Evolutionary conservation across 2,888 invertebrate genomes (phyloP).

Genomic region (Congeria kusceri): DNA sequence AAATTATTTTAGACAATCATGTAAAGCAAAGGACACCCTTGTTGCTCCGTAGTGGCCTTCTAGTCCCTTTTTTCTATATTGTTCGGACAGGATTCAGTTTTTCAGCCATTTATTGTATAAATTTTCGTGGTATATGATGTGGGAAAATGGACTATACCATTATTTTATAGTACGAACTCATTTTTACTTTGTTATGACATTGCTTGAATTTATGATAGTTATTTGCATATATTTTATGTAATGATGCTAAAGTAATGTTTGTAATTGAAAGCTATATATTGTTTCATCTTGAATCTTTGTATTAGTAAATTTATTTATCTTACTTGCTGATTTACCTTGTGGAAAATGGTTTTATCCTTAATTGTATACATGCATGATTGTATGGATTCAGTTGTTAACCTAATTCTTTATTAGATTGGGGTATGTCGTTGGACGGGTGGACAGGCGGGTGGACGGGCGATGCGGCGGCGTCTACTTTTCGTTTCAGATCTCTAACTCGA

Average conservation of each 20-base stretch:
- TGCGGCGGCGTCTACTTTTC: no score
- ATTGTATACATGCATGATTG: neutral
- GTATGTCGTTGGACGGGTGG: no score
- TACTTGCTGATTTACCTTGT: no score
- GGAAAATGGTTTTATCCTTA: no score
- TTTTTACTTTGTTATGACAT: neutral
- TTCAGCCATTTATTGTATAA: conserved; percentile 8
- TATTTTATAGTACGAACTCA: no score
- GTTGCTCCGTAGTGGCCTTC: conserved; percentile 11
- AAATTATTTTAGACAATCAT: neutral
- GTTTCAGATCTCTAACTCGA: no score
- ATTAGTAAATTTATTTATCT: no score
- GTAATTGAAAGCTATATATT: neutral
- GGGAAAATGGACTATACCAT: no score
- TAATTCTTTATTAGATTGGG: no score
- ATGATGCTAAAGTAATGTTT: neutral
- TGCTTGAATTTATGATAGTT: neutral
- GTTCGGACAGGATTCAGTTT: conserved; percentile 2
- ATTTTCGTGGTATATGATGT: conserved; percentile 14
- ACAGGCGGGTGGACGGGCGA: no score
- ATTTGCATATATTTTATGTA: neutral
- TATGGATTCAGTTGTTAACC: neutral
- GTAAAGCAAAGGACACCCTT: conserved; percentile 5
- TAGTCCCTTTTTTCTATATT: conserved; percentile 16
- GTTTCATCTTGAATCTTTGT: neutral